Conservation (phyloP, 2,113 vertebrate species). For the Pseudorectes ferrugineus region DNA sequence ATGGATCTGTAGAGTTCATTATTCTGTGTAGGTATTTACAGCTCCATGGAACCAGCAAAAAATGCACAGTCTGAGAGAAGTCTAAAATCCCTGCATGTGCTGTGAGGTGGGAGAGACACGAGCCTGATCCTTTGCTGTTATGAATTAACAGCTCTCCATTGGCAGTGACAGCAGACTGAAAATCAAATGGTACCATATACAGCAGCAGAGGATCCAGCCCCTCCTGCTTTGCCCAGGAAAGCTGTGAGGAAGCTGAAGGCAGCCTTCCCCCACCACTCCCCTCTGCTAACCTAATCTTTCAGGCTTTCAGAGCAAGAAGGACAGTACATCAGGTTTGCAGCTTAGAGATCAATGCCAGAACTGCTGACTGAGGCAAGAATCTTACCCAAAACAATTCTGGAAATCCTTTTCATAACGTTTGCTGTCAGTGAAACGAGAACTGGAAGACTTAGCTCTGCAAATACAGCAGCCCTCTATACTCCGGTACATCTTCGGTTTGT, state of each 20-base stretch:
- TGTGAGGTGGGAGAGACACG: fast-evolving
- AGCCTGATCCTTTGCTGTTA: not conserved
- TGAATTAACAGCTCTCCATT: not conserved
- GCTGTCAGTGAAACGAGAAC: constrained; percentile 98
- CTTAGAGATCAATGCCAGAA: not conserved
- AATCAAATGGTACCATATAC: fast-evolving
- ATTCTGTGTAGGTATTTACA: not conserved
- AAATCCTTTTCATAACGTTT: constrained; percentile 98
- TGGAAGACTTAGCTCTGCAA: constrained; percentile 97
- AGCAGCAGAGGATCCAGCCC: not conserved
- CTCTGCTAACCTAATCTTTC: not conserved
- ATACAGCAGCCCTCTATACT: constrained; percentile 98
- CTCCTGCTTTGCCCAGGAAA: not conserved
- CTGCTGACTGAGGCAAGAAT: not conserved
- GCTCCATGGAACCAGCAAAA: not conserved
- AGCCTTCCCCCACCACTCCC: not conserved
- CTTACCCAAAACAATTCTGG: constrained; percentile 97
- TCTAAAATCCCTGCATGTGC: not conserved
- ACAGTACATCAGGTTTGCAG: not conserved
- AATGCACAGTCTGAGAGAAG: not conserved
- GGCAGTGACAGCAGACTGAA: not conserved
- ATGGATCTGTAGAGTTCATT: fast-evolving
- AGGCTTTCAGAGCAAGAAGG: not conserved
- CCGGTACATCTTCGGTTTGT: constrained; percentile 99
- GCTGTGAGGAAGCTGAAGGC: not conserved